Conservation (phyloP, 2,797 vertebrate genomes). For the Tragelaphus oryx region DNA sequence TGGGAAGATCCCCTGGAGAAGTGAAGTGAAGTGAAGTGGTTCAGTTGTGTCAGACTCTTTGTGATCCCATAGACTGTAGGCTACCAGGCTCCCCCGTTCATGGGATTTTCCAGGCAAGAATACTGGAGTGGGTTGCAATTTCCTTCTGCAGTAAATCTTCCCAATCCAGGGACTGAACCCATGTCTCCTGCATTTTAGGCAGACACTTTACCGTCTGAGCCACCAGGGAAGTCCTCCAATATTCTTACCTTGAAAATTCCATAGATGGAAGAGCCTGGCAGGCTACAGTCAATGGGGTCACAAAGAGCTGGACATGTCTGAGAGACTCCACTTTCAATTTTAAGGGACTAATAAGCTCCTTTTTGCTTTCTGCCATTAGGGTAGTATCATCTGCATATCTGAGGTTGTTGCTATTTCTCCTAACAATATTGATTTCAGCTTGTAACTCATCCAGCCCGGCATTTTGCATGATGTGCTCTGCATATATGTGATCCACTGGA, state of each 20-base stretch:
- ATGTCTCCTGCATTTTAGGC: not conserved
- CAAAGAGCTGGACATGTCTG: not conserved
- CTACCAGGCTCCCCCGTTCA: not conserved
- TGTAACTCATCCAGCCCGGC: not conserved
- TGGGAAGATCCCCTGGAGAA: not conserved
- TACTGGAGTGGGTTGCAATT: not conserved
- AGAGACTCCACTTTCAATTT: not conserved
- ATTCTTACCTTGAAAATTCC: not conserved
- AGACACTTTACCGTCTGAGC: not conserved
- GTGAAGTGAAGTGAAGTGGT: not conserved
- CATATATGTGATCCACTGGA: not conserved
- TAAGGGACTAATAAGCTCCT: not conserved
- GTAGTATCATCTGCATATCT: not conserved
- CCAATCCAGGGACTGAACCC: not conserved
- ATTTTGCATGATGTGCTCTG: not conserved
- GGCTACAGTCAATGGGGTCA: not conserved
- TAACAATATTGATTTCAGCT: not conserved
- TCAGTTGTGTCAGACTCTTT: not conserved
- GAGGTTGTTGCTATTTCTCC: not conserved
- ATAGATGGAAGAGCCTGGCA: not conserved
- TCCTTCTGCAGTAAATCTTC: not conserved
- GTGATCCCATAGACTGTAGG: fast-evolving
- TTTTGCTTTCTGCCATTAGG: not conserved
- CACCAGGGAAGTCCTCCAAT: not conserved
- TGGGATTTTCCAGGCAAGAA: not conserved